phyloP scores from a whole-genome alignment of 2,888 invertebrate species.

The Baccha elongata region DNA sequence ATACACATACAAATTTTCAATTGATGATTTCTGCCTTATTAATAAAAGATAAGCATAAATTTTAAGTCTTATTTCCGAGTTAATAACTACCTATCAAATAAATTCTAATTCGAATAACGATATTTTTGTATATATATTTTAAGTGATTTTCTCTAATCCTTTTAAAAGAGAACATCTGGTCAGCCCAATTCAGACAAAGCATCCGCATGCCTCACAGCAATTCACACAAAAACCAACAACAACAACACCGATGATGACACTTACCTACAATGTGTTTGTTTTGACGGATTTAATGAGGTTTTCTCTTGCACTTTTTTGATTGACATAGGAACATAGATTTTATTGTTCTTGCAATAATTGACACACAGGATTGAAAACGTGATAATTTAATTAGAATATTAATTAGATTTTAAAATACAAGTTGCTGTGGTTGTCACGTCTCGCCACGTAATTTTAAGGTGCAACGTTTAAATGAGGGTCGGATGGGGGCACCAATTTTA shows the following conservation, averaged over 20 bases:
- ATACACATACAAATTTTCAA: too few relatives aligned
- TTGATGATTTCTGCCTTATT: too few relatives aligned
- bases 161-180: too few relatives aligned
- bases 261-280: conserved; percentile 15
- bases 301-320: conserved; percentile 47
- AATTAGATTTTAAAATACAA: conserved; percentile 23
- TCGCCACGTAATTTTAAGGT: background rate
- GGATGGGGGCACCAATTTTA: background rate
- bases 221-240: too few relatives aligned
- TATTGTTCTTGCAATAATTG: conserved; percentile 14
- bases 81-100: too few relatives aligned
- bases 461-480: background rate
- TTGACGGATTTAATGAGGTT: conserved; percentile 20
- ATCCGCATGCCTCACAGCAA: too few relatives aligned
- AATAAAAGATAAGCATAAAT: too few relatives aligned
- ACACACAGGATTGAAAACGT: conserved; percentile 21
- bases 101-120: too few relatives aligned
- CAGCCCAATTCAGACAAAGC: too few relatives aligned
- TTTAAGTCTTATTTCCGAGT: too few relatives aligned
- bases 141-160: too few relatives aligned
- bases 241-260: background rate
- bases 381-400: conserved; percentile 53
- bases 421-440: background rate
- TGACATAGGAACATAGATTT: conserved; percentile 40
- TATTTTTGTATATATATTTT: too few relatives aligned